Evolutionary conservation across 64 coral and sea anemone species (phyloP).

Genomic region (Platygyra sinensis): DNA sequence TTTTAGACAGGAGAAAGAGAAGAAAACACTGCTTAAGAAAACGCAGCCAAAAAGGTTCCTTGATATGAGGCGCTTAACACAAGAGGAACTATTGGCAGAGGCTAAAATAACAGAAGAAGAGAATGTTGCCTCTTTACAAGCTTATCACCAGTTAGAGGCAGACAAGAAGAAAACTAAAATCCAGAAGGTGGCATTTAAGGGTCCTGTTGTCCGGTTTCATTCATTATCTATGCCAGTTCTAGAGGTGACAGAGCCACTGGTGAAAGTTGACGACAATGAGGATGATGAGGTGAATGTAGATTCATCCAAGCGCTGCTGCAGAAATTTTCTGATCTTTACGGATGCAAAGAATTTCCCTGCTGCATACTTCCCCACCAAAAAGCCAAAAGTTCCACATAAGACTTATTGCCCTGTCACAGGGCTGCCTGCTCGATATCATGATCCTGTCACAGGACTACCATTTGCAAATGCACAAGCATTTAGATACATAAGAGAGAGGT

Average conservation of each 20-base stretch:
- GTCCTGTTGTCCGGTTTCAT: conserved; percentile 79
- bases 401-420: conserved; percentile 90
- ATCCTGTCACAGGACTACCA: conserved; percentile 83
- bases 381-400: conserved; percentile 72
- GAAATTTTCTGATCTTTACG: conserved; percentile 94
- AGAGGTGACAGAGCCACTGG: conserved; percentile 70
- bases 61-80: conserved; percentile 76
- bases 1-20: conserved; percentile 77
- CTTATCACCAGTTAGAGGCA: conserved; percentile 85
- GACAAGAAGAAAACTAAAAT: conserved; percentile 94
- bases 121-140: conserved; percentile 78
- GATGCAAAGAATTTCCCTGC: conserved; percentile 93
- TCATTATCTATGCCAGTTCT: conserved; percentile 92
- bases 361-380: conserved; percentile 87
- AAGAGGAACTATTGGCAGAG: conserved; percentile 89
- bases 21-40: conserved; percentile 58
- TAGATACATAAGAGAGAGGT: conserved; percentile 84
- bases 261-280: conserved; percentile 84
- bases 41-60: conserved; percentile 70
- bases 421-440: conserved; percentile 61
- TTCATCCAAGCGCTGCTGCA: conserved; percentile 77
- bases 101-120: conserved; percentile 92
- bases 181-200: conserved; percentile 75
- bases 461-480: conserved; percentile 89
- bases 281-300: conserved; percentile 78